Evolutionary conservation across 2,113 vertebrate genomes (phyloP), one percentile per base, ranked within the genome.

Genomic region (Girardinichthys multiradiatus): DNA sequence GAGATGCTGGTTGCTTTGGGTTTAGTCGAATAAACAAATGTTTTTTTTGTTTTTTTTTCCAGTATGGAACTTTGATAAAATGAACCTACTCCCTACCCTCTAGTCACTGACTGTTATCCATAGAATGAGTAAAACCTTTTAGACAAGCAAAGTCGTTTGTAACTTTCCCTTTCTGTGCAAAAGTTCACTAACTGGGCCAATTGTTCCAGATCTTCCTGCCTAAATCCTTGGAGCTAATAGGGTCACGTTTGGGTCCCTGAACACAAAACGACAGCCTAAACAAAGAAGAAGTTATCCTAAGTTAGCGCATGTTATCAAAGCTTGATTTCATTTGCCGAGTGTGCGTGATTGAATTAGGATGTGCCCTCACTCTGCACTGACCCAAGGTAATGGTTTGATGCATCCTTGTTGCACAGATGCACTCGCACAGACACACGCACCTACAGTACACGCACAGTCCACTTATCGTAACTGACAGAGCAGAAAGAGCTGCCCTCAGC

Each of bases 331-430:
- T 76, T 77, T 80, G 33, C 70, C 29, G 80, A 64, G 72, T 74
- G 70, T 77, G 86, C 81, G 83, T 71, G 90, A 87, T 88, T 87
- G 77, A 78, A 88, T 92, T 83, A 87, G 76, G 85, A 60, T 74
- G 72, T 65, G 69, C 80, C 64, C 78, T 84, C 68, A 77, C 79
- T 84, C 84, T 57, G 82, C 83, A 61, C 7, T 79, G 86, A 86
- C 80, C 81, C 76, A 79, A 57, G 65, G 70, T 87, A 90, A 92
- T 88, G 70, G 61, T 30, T 72, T 35, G 79, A 77, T 86, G 79
- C 79, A 39, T 81, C 76, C 35, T 48, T 64, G 79, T 48, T 68
- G 76, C 74, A 68, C 33, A 5, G 65, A 68, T 57, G 59, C 74
- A 77, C 76, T 28, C 74, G 17, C 68, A 33, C 51, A 45, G 35